These are phyloP conservation scores for Drosophila putrida DNA, from an alignment of 2,888 invertebrate genomes.

Conservation along the genomic window DNA sequence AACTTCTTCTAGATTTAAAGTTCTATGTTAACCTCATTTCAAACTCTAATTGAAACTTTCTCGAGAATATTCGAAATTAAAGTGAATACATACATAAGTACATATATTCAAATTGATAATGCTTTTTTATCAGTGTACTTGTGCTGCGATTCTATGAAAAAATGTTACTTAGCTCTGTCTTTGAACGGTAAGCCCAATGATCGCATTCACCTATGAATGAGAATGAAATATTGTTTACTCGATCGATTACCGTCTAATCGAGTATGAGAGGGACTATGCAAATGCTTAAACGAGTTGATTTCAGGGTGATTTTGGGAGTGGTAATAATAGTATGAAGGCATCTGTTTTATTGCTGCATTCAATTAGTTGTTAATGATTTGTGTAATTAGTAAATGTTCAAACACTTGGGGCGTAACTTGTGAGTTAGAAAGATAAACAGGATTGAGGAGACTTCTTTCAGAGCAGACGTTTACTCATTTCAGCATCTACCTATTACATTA, in stretches of 20 bases:
- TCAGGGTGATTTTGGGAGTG: constrained; percentile 16
- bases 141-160: background rate
- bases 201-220: background rate
- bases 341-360: constrained; percentile 39
- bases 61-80: background rate
- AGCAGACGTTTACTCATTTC: background rate
- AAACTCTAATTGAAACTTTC: no score
- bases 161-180: background rate
- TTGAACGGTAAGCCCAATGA: background rate
- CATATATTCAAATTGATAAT: background rate
- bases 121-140: background rate
- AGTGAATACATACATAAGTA: background rate
- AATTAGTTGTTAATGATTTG: constrained; percentile 63
- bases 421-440: constrained; percentile 33
- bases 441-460: background rate
- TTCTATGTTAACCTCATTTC: no score
- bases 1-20: no score
- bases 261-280: constrained; percentile 8
- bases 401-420: constrained; percentile 24
- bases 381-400: constrained; percentile 53
- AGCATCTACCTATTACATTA: background rate
- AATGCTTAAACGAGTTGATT: constrained; percentile 3
- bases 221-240: constrained; percentile 35
- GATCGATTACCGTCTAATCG: constrained; percentile 12
- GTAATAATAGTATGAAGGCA: background rate